These are phyloP conservation scores for Esox lucius DNA, from an alignment of 2,797 vertebrate genomes.

Conservation along the genomic window DNA sequence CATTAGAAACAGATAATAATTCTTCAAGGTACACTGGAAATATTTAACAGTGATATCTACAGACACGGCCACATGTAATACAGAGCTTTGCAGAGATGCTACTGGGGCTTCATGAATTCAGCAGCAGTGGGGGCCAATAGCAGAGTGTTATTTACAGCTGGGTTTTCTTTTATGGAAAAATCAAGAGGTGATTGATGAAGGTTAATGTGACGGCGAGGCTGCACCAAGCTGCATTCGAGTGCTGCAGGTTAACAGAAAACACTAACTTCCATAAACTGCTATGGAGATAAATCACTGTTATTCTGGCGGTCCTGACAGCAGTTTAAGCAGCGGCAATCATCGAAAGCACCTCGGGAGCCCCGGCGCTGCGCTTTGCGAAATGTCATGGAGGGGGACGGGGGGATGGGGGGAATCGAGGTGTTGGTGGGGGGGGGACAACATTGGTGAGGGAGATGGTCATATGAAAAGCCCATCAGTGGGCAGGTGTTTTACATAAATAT, in stretches of 20 bases:
- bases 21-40: conserved; percentile 58
- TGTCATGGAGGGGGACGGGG: conserved; percentile 72
- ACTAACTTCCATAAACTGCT: conserved; percentile 80
- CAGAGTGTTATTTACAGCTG: conserved; percentile 76
- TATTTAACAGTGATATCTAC: conserved; percentile 61
- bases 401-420: conserved; percentile 23
- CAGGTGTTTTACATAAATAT: conserved; percentile 92
- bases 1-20: conserved; percentile 35
- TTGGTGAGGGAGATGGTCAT: conserved; percentile 81
- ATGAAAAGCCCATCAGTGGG: conserved; percentile 82
- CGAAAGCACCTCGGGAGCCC: conserved; percentile 85
- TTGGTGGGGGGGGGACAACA: conserved; percentile 43
- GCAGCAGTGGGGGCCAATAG: conserved; percentile 37
- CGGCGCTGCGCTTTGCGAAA: conserved; percentile 92
- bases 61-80: conserved; percentile 17
- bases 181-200: conserved; percentile 82
- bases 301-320: conserved; percentile 93
- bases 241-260: conserved; percentile 83
- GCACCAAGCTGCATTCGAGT: conserved; percentile 70
- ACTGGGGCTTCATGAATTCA: conserved; percentile 59
- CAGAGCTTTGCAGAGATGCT: conserved; percentile 50
- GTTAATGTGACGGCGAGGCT: conserved; percentile 79
- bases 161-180: conserved; percentile 82
- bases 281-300: conserved; percentile 99
- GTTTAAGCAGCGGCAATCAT: conserved; percentile 97